These are phyloP conservation scores for Colletes latitarsis DNA, from an alignment of 1,140 invertebrate genomes.

Conservation along the genomic window DNA sequence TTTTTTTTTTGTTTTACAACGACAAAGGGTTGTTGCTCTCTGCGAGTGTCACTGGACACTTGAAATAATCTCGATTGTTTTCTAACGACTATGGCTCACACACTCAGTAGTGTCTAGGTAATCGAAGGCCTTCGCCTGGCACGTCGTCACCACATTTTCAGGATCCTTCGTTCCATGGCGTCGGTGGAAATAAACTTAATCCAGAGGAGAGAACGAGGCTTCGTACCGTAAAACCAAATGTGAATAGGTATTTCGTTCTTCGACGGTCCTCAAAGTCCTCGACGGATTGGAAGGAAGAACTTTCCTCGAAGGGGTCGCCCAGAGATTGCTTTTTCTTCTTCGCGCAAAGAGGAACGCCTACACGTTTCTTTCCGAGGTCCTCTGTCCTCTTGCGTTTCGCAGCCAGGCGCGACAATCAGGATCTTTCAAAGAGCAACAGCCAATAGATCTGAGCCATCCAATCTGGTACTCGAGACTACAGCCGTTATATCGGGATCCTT, in stretches of 20 bases:
- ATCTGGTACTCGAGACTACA: background rate
- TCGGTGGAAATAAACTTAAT: conserved; percentile 42
- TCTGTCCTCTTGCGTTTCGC: background rate
- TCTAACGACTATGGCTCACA: conserved; percentile 75
- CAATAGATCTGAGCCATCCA: conserved; percentile 74
- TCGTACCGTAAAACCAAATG: conserved; percentile 43
- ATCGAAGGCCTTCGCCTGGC: conserved; percentile 68
- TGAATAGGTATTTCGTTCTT: conserved; percentile 22
- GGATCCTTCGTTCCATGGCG: conserved; percentile 75
- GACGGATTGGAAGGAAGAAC: no score
- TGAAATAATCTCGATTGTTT: conserved; percentile 27
- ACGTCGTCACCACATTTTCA: conserved; percentile 78
- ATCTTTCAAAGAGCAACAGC: conserved; percentile 73
- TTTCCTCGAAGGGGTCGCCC: background rate
- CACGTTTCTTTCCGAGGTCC: no score
- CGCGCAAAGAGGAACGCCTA: no score
- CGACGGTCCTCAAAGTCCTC: conserved; percentile 30
- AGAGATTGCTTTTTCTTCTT: background rate
- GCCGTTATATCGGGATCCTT: background rate
- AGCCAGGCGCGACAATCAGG: background rate
- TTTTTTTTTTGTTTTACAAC: background rate
- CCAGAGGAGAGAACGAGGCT: conserved; percentile 35
- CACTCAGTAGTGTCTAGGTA: conserved; percentile 77
- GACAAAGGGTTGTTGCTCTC: background rate
- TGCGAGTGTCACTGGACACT: conserved; percentile 34